phyloP scores from a whole-genome alignment of 2,888 invertebrate species.

The Perizoma flavofasciatum region DNA sequence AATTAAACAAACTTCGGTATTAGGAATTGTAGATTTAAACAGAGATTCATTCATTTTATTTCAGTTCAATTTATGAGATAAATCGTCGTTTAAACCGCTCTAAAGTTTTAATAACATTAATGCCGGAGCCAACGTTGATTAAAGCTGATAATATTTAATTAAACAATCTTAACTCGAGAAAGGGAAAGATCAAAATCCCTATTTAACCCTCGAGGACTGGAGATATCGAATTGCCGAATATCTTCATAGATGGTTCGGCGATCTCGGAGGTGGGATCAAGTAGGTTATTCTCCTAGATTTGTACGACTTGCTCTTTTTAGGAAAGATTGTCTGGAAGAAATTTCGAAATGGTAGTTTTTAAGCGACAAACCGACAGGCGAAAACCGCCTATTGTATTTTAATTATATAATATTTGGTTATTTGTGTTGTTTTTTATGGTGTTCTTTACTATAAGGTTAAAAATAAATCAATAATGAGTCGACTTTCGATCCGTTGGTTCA shows the following conservation, averaged over 20 bases:
- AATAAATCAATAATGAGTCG: too few relatives aligned
- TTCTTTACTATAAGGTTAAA: too few relatives aligned
- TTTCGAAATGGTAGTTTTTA: too few relatives aligned
- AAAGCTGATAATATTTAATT: conserved; percentile 59
- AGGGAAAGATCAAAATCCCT: conserved; percentile 56
- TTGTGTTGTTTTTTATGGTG: too few relatives aligned
- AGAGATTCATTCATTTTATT: conserved; percentile 6
- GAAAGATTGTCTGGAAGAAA: too few relatives aligned
- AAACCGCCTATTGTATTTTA: too few relatives aligned
- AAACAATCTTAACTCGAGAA: conserved; percentile 59
- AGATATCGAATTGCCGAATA: conserved; percentile 60
- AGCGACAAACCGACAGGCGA: too few relatives aligned
- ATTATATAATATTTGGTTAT: too few relatives aligned
- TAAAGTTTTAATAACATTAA: conserved; percentile 50
- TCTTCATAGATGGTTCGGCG: conserved; percentile 44
- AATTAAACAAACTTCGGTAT: conserved; percentile 10
- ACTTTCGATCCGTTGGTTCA: too few relatives aligned
- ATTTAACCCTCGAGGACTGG: conserved; percentile 51
- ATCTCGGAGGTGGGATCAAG: conserved; percentile 49
- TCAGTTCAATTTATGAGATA: conserved; percentile 32
- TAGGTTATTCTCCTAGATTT: conserved; percentile 39
- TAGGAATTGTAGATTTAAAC: conserved; percentile 16
- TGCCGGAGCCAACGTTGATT: conserved; percentile 52
- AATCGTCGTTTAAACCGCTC: conserved; percentile 37
- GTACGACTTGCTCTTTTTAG: too few relatives aligned